These are phyloP conservation scores for Hymenopus coronatus DNA, from an alignment of 2,888 invertebrate species.

Conservation along the genomic window DNA sequence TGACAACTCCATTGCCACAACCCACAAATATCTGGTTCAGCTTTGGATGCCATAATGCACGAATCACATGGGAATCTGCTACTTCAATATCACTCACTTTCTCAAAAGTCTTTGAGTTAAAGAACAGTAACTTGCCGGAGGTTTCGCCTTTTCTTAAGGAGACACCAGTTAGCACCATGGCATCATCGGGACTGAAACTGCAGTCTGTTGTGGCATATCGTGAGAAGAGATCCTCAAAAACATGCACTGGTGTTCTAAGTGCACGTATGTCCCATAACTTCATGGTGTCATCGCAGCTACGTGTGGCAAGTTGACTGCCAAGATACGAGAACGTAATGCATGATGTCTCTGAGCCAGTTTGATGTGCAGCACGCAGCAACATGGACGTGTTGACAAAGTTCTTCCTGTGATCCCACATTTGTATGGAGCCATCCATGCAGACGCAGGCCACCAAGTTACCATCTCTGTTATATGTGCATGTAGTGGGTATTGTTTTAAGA, in stretches of 20 bases:
- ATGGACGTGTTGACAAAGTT: constrained; percentile 84
- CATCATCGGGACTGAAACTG: constrained; percentile 89
- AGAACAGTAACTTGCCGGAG: constrained; percentile 73
- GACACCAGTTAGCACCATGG: constrained; percentile 81
- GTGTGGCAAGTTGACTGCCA: constrained; percentile 70
- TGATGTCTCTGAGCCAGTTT: constrained; percentile 74
- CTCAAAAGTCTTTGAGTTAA: constrained; percentile 73
- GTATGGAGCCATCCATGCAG: constrained; percentile 92
- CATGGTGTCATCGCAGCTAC: constrained; percentile 88
- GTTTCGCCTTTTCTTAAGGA: constrained; percentile 66
- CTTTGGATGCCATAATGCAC: constrained; percentile 93
- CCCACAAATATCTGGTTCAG: constrained; percentile 95
- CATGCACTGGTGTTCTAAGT: constrained; percentile 74
- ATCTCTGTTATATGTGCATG: constrained; percentile 80
- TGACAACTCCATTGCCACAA: constrained; percentile 85
- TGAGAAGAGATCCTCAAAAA: constrained; percentile 69
- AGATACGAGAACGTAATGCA: constrained; percentile 87
- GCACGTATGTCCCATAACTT: constrained; percentile 92
- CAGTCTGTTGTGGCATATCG: constrained; percentile 81
- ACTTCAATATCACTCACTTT: constrained; percentile 72
- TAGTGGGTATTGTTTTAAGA: constrained; percentile 77
- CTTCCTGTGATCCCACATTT: constrained; percentile 95
- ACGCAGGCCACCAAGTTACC: constrained; percentile 87
- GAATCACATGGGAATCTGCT: constrained; percentile 78
- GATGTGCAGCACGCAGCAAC: constrained; percentile 76